Percentiles rank a stretch among this genome's conserved stretches.
Conservation (phyloP, 2,888 invertebrate species). For the Mesochorus sp. region DNA sequence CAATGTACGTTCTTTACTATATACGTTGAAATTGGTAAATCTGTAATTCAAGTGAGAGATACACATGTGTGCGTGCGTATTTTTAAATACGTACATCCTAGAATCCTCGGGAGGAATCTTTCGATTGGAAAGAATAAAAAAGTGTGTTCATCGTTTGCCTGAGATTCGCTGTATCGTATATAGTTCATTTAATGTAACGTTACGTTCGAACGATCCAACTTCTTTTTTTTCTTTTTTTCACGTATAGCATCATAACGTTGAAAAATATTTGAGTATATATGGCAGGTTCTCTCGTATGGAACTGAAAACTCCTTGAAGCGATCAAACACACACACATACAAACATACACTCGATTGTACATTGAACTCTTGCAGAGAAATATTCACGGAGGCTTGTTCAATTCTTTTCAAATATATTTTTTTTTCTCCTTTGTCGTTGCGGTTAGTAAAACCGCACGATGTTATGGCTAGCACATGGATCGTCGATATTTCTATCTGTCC, state of each 20-base stretch:
- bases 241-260: conserved; percentile 17
- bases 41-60: conserved; percentile 13
- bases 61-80: conserved; percentile 16
- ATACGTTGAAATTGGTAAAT: conserved; percentile 47
- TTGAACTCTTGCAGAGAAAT: conserved; percentile 36
- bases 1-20: conserved; percentile 30
- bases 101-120: background rate
- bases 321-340: too few relatives aligned
- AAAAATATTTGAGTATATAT: conserved; percentile 12
- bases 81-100: background rate
- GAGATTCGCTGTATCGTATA: too few relatives aligned
- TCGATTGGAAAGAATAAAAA: background rate
- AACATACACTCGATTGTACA: conserved; percentile 8
- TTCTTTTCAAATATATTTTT: conserved; percentile 1
- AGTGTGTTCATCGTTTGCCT: too few relatives aligned
- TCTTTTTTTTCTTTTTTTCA: conserved; percentile 9
- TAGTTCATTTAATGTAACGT: background rate
- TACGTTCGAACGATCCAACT: conserved; percentile 8
- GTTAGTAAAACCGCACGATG: conserved; percentile 26
- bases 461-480: conserved; percentile 35
- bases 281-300: conserved; percentile 11
- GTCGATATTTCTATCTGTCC: conserved; percentile 12
- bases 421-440: conserved; percentile 5
- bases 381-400: background rate
- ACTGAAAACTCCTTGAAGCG: conserved; percentile 20